Base-by-base conservation (phyloP, 2,888 invertebrate genomes). In the Amorpha juglandis region DNA sequence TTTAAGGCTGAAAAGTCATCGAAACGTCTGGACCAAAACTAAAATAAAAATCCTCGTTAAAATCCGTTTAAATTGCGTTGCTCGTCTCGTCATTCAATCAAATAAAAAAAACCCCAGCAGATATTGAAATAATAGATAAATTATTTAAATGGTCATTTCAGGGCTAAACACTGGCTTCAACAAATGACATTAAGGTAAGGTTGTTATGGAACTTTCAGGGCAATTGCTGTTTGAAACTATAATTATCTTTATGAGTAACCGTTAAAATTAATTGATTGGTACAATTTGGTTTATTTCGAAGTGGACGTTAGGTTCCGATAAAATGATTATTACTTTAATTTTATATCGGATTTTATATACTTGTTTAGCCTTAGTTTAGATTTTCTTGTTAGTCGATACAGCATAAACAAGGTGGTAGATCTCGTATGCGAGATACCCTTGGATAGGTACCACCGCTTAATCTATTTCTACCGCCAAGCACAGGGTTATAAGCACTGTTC, bases 211-310 rank as follows among this genome's bases (percentile, higher is more conserved):
- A 58, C 19, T 58, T 58, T 42, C 19, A 42, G 58, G 42, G 58
- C 55, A 58, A 58, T 42, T 58, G 58, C 42, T 42, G 35, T 12
- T 50, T 16, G 16, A 16, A 48, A 48, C 48, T 48, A 6, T 38
- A 14, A 38, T 55, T 55, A 58, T 42, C 58, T 58, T 58, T 58
- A 58, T 58, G 58, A 19, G 38, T 21, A 21, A 58, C 19, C 42
- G 19, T 58, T 58, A 58, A 58, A 58, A 19, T 42, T 42, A 19
- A 58, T 38, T 58, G 42, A 58, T 58, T 58, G 42, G 58, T 58
- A 12, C 58, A 58, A 42, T 42, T 42, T 6, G 19, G 58, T 58
- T 42, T 42, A 52, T 12, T 12, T 58, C 38, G 42, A 16, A 6
- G 9, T 35, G 35, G 55, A 9, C 38, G 19, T 50, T 50, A n/a